These are phyloP conservation scores for Sminthurides aquaticus DNA, from an alignment of 2,888 invertebrate genomes.

Conservation along the genomic window DNA sequence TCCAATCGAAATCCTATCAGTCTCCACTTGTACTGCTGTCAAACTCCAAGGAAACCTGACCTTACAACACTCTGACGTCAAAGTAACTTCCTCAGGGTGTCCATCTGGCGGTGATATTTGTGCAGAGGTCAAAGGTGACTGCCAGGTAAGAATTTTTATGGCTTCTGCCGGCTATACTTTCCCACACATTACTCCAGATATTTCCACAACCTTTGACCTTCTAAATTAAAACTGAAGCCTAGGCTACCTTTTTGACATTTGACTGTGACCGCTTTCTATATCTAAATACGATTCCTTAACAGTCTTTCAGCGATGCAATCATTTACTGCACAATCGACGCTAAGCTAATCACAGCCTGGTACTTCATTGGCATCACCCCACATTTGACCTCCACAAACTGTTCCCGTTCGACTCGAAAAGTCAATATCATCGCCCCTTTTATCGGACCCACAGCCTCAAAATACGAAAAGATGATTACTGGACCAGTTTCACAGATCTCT, in stretches of 20 bases:
- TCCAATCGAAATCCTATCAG: neutral
- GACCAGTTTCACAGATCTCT: constrained; percentile 7
- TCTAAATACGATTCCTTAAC: too few species aligned
- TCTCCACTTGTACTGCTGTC: neutral
- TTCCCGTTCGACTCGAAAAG: neutral
- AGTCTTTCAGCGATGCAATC: too few species aligned
- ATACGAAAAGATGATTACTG: constrained; percentile 5
- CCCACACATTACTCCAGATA: too few species aligned
- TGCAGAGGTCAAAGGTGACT: neutral
- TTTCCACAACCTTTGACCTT: too few species aligned
- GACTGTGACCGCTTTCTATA: too few species aligned
- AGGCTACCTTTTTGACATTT: too few species aligned
- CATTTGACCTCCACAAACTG: neutral
- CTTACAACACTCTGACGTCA: neutral
- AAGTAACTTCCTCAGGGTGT: neutral
- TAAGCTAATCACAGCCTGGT: constrained; percentile 9
- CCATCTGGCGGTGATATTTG: neutral
- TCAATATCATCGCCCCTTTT: constrained; percentile 21
- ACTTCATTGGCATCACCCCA: constrained; percentile 16
- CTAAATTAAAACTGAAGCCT: too few species aligned
- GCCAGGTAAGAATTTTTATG: neutral
- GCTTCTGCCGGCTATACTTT: too few species aligned
- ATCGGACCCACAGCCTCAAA: constrained; percentile 7
- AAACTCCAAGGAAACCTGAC: neutral
- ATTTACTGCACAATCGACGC: constrained; percentile 25